Evolutionary conservation across 1,140 invertebrate species (phyloP), one percentile per base, ranked within the genome.

Genomic region (Steinernema feltiae): DNA sequence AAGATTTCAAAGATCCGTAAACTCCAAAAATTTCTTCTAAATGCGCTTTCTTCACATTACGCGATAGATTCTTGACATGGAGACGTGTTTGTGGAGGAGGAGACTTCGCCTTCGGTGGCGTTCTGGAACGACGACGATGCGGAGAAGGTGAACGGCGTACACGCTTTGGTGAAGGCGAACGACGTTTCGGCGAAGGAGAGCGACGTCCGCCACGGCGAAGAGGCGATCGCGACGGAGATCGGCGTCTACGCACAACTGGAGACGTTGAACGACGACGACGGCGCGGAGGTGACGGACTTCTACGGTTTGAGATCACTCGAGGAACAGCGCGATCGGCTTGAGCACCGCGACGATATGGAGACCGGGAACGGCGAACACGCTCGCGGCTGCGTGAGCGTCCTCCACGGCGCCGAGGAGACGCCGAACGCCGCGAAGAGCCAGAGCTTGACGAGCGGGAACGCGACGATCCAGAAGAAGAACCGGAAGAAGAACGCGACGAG

Each of bases 1-100:
- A 91, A 85, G 90, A 89, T 87, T 95, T 96, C 0, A 99, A 91
- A 48, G 90, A 90, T 24, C 96, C 96, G 88, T 95, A 98, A 29
- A 91, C 91, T 2, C 92, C 91, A 86, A 99, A 99, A 80, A 99
- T 98, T 88, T 99, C 97, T 78, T 91, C 87, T 24, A 98, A 90
- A 87, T 97, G 94, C 82, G 97, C 95, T 86, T 96, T 93, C 18
- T 92, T 84, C 17, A 85, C 41, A 53, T 84, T 84, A 27, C 70
- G 71, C 3, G 53, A 69, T 24, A 82, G 75, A 63, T 71, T 48
- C 29, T 29, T 12, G 12, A 41, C 48, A 41, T 29, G 81, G 32
- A 83, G 30, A 79, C 79, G 71, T 18, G 32, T 32, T 12, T n/a
- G 31, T 30, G 32, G 77, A 31, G 48, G 72, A 48, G 76, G 24